Percentiles rank a stretch among this genome's conserved stretches.
phyloP scores from a whole-genome alignment of 2,888 invertebrate genomes.

The Eristalinus sepulchralis region DNA sequence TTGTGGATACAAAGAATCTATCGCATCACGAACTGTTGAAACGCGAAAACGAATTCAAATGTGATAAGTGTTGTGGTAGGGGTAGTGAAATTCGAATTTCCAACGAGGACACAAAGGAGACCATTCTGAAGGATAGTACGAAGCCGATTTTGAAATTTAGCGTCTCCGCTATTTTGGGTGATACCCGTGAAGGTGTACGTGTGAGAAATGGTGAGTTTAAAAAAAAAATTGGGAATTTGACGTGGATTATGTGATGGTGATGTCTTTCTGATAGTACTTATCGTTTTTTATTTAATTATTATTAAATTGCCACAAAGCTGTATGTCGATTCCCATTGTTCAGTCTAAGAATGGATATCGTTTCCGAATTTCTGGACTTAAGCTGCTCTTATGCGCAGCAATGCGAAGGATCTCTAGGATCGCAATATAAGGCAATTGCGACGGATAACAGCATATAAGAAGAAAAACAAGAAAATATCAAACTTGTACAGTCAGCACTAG shows the following conservation, averaged over 20 bases:
- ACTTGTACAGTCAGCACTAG: too few relatives aligned
- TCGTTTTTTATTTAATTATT: too few relatives aligned
- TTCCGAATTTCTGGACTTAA: too few relatives aligned
- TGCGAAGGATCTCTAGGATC: too few relatives aligned
- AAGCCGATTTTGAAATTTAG: constrained; percentile 95
- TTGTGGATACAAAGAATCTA: constrained; percentile 74
- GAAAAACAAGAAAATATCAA: too few relatives aligned
- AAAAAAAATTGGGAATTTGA: neutral
- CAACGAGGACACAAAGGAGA: constrained; percentile 73
- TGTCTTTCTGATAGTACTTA: too few relatives aligned
- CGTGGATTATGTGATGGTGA: neutral
- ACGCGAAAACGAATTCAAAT: constrained; percentile 76
- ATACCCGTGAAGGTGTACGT: constrained; percentile 81
- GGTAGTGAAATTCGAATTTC: constrained; percentile 60
- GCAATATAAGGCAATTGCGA: too few relatives aligned
- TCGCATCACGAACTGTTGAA: constrained; percentile 74
- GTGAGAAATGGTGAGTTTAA: constrained; percentile 80
- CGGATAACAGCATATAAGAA: too few relatives aligned
- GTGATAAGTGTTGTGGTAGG: constrained; percentile 77
- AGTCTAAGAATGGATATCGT: too few relatives aligned
- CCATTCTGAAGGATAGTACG: constrained; percentile 81
- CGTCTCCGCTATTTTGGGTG: constrained; percentile 93
- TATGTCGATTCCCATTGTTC: too few relatives aligned
- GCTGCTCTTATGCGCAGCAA: too few relatives aligned
- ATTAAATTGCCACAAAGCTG: too few relatives aligned